Evolutionary conservation across 2,797 vertebrate species (phyloP).

Genomic region (Squalus acanthias): DNA sequence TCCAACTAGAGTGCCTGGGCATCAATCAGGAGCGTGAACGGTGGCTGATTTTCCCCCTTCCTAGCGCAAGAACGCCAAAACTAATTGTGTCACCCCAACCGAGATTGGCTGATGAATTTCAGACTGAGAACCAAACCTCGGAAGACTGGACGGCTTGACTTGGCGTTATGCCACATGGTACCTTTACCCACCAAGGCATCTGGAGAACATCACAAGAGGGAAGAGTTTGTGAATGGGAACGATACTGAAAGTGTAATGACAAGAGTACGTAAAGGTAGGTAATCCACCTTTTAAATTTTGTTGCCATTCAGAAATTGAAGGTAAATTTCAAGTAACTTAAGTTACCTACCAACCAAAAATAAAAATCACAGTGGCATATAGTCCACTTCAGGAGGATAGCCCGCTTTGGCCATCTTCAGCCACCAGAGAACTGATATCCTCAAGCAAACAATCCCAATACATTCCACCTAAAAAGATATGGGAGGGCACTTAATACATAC

Average conservation of each 20-base stretch:
- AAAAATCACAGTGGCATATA: not conserved
- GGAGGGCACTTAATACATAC: not conserved
- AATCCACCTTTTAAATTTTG: not conserved
- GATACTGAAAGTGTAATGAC: not conserved
- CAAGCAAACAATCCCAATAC: not conserved
- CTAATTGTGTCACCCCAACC: not conserved
- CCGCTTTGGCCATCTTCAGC: not conserved
- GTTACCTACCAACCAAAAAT: not conserved
- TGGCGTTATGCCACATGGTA: not conserved
- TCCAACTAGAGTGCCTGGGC: not conserved
- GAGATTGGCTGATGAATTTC: not conserved
- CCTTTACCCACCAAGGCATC: not conserved
- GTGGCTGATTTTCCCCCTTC: not conserved
- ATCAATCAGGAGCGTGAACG: not conserved
- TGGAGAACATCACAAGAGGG: not conserved
- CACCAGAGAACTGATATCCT: not conserved
- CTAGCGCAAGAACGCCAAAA: not conserved
- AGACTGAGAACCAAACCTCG: not conserved
- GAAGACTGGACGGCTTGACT: not conserved
- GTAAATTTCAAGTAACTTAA: not conserved
- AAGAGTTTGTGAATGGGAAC: not conserved
- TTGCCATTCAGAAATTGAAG: not conserved
- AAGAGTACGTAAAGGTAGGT: too few relatives aligned
- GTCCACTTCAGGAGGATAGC: not conserved
- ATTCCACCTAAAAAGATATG: too few relatives aligned